A percentile compares a stretch with the other conserved stretches of the same genome.
Evolutionary conservation across 2,797 vertebrate genomes (phyloP).

Genomic region (Hyperoplus lanceolatus): DNA sequence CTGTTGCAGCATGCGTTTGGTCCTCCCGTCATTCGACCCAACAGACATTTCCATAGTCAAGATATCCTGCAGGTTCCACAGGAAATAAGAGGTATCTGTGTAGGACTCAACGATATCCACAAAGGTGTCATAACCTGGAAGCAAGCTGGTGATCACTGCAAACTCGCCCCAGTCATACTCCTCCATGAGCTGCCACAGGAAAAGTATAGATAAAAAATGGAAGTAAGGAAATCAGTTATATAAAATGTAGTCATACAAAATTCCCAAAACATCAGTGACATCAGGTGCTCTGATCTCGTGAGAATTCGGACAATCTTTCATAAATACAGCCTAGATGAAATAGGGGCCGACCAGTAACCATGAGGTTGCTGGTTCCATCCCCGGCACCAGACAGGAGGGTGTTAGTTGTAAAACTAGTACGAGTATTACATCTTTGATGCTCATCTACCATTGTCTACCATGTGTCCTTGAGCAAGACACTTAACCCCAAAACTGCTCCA

Average conservation of each 20-base stretch:
- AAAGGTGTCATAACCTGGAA: conserved; percentile 94
- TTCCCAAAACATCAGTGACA: conserved; percentile 26
- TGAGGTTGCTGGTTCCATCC: too few relatives aligned
- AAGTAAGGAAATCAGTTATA: background rate
- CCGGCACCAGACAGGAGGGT: too few relatives aligned
- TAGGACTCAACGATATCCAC: conserved; percentile 92
- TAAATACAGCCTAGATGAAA: conserved; percentile 12
- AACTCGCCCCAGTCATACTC: conserved; percentile 98
- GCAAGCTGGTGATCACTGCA: conserved; percentile 94
- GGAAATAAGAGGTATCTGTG: conserved; percentile 93
- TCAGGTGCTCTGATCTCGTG: conserved; percentile 28
- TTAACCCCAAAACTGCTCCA: too few relatives aligned
- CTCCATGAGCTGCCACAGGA: conserved; percentile 91
- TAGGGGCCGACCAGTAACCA: too few relatives aligned
- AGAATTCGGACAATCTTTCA: conserved; percentile 34
- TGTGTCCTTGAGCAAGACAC: too few relatives aligned
- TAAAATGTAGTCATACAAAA: background rate
- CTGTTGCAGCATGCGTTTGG: conserved; percentile 92
- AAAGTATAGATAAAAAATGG: background rate
- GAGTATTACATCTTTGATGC: too few relatives aligned
- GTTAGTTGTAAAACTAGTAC: too few relatives aligned
- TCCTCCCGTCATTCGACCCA: conserved; percentile 84
- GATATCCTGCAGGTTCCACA: conserved; percentile 94
- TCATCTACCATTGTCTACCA: too few relatives aligned
- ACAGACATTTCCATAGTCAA: conserved; percentile 95